Percentiles rank a stretch among this genome's conserved stretches.
Conservation (phyloP, 2,797 vertebrate genomes). For the Dermochelys coriacea region DNA sequence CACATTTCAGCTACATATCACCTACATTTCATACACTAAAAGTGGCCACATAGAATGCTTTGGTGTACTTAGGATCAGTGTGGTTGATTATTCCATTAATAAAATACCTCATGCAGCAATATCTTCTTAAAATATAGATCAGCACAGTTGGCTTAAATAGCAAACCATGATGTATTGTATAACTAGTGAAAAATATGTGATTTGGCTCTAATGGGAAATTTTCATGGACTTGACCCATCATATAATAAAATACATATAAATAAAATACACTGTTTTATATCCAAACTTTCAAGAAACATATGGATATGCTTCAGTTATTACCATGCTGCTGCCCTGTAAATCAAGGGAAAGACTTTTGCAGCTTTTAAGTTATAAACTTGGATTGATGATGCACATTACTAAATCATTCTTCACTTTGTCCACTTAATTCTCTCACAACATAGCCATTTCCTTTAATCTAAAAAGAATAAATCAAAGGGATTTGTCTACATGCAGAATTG, state of each 20-base stretch:
- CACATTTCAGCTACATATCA: background rate
- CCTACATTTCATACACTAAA: background rate
- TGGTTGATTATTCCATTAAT: background rate
- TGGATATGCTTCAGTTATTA: background rate
- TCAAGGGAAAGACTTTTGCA: background rate
- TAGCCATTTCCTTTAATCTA: background rate
- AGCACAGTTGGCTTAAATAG: background rate
- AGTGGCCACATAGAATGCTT: background rate
- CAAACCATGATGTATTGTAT: background rate
- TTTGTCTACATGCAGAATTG: background rate
- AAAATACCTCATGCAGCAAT: background rate
- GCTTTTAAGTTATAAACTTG: background rate
- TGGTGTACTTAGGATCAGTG: background rate
- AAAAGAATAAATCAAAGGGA: background rate
- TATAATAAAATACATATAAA: background rate
- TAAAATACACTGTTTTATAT: background rate
- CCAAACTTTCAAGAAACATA: background rate
- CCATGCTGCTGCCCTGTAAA: background rate
- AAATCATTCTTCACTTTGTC: background rate
- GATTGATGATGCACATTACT: background rate
- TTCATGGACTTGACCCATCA: background rate
- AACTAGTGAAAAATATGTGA: background rate
- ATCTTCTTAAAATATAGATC: background rate
- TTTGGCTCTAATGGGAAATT: background rate
- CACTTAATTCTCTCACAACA: background rate